Conservation (phyloP, 1,140 invertebrate genomes). For the Lepidostoma basale region DNA sequence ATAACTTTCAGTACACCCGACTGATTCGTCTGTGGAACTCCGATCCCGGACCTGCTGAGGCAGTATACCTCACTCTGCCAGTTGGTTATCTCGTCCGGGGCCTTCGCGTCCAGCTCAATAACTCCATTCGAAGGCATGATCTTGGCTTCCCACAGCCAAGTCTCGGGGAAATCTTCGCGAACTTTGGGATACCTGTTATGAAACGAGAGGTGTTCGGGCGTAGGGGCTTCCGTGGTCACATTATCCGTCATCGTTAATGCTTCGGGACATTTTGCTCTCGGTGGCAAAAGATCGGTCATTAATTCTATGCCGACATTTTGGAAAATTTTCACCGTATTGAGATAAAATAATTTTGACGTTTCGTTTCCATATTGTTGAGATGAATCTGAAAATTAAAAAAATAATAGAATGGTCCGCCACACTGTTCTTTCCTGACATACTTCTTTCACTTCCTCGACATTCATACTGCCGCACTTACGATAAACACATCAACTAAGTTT, state of each 20-base stretch:
- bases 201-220: not conserved
- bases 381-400: constrained; percentile 13
- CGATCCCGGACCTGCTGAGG: constrained; percentile 35
- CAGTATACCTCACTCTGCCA: constrained; percentile 43
- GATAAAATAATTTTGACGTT: not conserved
- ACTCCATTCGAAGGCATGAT: constrained; percentile 32
- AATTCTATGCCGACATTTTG: constrained; percentile 31
- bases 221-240: not conserved
- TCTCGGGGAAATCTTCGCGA: constrained; percentile 68
- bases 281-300: constrained; percentile 35
- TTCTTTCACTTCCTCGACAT: too few relatives aligned
- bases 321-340: constrained; percentile 35
- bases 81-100: constrained; percentile 40
- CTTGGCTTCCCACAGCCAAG: constrained; percentile 67
- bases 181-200: constrained; percentile 11
- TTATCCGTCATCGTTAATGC: not conserved
- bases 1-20: constrained; percentile 65
- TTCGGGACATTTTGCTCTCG: constrained; percentile 24
- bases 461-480: too few relatives aligned
- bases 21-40: not conserved
- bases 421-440: too few relatives aligned
- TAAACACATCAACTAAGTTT: too few relatives aligned
- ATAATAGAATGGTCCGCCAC: too few relatives aligned
- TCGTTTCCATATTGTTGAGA: not conserved
- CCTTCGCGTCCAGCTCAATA: constrained; percentile 24